A percentile compares a stretch with the other conserved stretches of the same genome.
Conservation (phyloP, 2,113 vertebrate species). For the Notarius quadriscutis region DNA sequence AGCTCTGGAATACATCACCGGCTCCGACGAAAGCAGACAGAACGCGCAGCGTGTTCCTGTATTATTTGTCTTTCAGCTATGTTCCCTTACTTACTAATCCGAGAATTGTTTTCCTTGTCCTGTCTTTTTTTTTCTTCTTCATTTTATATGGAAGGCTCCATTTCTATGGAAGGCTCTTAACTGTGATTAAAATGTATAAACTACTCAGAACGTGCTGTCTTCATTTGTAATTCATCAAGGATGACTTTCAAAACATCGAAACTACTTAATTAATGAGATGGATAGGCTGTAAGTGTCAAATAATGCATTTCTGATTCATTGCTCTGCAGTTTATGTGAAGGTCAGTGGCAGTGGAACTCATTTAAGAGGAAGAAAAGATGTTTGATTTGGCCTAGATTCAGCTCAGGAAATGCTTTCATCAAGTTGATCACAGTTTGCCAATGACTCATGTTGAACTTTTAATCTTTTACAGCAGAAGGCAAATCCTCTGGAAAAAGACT, state of each 20-base stretch:
- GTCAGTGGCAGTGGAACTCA: conserved; percentile 8
- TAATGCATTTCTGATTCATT: conserved; percentile 13
- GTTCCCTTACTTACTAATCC: not conserved
- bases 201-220: not conserved
- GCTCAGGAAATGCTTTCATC: conserved; percentile 28
- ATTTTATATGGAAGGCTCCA: not conserved
- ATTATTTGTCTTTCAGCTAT: not conserved
- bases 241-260: not conserved
- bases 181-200: not conserved
- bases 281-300: not conserved
- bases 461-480: not conserved
- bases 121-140: not conserved
- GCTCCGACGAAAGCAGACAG: not conserved
- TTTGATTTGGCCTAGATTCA: conserved; percentile 37
- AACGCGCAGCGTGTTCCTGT: not conserved
- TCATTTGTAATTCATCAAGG: not conserved
- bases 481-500: not conserved
- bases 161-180: not conserved
- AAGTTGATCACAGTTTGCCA: conserved; percentile 8
- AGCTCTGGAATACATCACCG: conserved; percentile 30
- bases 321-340: conserved; percentile 2
- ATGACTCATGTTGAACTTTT: conserved; percentile 22
- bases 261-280: conserved; percentile 10
- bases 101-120: not conserved
- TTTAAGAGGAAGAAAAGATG: not conserved